Evolutionary conservation across 2,113 vertebrate species (phyloP).

Genomic region (Zosterops japonicus): DNA sequence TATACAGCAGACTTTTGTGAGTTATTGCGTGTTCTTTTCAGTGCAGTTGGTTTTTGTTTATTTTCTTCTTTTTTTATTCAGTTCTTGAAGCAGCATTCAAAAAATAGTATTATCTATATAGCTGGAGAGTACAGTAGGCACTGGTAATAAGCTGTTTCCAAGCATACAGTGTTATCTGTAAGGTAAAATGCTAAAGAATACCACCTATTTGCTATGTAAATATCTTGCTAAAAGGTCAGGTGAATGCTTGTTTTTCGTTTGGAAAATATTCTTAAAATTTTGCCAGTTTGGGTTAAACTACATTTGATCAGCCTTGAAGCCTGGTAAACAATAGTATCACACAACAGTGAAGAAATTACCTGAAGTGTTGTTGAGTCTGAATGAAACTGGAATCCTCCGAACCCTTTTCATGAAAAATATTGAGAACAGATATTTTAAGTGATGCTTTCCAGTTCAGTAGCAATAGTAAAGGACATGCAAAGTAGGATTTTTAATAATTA

Average conservation of each 20-base stretch:
- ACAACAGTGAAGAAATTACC: background rate
- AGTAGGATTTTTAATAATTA: background rate
- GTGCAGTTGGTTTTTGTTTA: background rate
- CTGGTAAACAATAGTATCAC: background rate
- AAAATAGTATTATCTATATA: background rate
- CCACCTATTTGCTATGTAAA: background rate
- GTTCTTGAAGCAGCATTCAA: background rate
- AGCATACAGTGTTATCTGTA: background rate
- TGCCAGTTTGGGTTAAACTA: background rate
- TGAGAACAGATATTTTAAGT: background rate
- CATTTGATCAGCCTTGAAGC: background rate
- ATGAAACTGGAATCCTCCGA: background rate
- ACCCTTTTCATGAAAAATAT: background rate
- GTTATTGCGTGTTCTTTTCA: background rate
- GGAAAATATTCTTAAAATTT: background rate
- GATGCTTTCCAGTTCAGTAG: background rate
- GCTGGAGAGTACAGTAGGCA: background rate
- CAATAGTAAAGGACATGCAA: background rate
- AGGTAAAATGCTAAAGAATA: background rate
- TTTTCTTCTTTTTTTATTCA: background rate
- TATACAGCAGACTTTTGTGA: background rate
- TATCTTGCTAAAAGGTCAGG: background rate
- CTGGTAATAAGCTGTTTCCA: background rate
- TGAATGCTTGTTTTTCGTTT: background rate
- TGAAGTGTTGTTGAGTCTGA: background rate